A percentile compares a stretch with the other conserved stretches of the same genome.
Conservation (phyloP, 2,113 vertebrate genomes). For the Tiliqua scincoides region DNA sequence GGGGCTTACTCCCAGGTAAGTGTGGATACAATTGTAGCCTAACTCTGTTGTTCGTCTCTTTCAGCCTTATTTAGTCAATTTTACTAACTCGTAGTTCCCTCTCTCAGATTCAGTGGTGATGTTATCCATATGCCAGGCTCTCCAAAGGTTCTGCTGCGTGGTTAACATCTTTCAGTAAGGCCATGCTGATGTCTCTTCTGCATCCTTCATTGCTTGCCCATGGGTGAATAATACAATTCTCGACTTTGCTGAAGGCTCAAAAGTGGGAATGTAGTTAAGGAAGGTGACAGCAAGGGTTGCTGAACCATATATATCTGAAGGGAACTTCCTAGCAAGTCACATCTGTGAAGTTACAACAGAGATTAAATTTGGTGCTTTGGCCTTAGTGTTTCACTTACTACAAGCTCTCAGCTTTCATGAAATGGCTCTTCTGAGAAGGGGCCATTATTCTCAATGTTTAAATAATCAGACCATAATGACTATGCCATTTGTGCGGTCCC, state of each 20-base stretch:
- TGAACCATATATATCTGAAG: neutral
- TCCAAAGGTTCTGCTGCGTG: neutral
- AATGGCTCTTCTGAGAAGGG: constrained; percentile 42
- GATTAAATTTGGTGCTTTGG: neutral
- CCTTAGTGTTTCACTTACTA: constrained; percentile 33
- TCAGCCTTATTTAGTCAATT: constrained; percentile 2
- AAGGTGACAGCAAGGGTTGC: constrained; percentile 6
- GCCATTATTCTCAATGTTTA: constrained; percentile 54
- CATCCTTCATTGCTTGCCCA: constrained; percentile 16
- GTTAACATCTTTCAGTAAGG: constrained; percentile 26
- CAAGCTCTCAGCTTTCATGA: constrained; percentile 13
- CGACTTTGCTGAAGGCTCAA: constrained; percentile 14
- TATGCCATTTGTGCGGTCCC: constrained; percentile 50
- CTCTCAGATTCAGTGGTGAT: neutral
- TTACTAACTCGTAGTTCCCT: neutral
- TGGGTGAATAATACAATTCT: constrained; percentile 14
- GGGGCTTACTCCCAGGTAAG: too few species aligned
- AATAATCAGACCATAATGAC: constrained; percentile 47
- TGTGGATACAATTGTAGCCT: too few species aligned
- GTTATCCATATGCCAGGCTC: constrained; percentile 28
- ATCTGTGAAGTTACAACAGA: constrained; percentile 30
- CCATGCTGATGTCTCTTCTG: neutral
- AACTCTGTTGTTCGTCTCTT: neutral
- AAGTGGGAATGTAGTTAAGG: neutral
- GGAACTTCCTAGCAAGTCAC: neutral